These are phyloP conservation scores for Alfaro cultratus DNA, from an alignment of 2,797 vertebrate genomes.

Conservation along the genomic window DNA sequence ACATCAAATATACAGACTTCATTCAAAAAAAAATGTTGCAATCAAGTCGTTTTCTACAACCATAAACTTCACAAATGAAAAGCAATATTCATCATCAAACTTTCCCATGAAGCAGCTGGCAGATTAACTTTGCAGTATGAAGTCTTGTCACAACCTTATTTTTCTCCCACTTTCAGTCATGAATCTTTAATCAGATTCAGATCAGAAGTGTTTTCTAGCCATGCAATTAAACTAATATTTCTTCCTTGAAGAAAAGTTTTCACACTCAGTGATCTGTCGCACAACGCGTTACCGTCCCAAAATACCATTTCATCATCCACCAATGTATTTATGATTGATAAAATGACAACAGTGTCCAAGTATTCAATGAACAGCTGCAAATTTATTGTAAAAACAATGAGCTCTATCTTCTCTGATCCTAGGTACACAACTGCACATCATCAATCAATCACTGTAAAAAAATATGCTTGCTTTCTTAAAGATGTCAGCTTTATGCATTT, in stretches of 20 bases:
- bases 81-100: not conserved
- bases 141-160: slow-evolving; percentile 13
- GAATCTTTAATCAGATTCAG: not conserved
- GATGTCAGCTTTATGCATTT: not conserved
- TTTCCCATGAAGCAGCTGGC: not conserved
- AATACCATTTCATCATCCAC: not conserved
- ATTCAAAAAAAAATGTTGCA: not conserved
- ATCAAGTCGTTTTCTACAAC: not conserved
- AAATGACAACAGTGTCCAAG: not conserved
- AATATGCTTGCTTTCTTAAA: not conserved
- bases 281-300: not conserved
- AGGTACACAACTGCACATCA: not conserved
- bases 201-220: not conserved
- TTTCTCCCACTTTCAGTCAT: slow-evolving; percentile 56
- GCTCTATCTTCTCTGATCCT: not conserved
- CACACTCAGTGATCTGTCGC: not conserved
- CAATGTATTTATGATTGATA: not conserved
- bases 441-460: not conserved
- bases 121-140: not conserved
- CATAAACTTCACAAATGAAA: not conserved
- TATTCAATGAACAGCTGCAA: not conserved
- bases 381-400: slow-evolving; percentile 3
- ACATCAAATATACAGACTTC: not conserved
- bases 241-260: not conserved
- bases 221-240: slow-evolving; percentile 8